Base-by-base conservation (phyloP, 2,888 invertebrate species). In the Himalopsyche anomala region DNA sequence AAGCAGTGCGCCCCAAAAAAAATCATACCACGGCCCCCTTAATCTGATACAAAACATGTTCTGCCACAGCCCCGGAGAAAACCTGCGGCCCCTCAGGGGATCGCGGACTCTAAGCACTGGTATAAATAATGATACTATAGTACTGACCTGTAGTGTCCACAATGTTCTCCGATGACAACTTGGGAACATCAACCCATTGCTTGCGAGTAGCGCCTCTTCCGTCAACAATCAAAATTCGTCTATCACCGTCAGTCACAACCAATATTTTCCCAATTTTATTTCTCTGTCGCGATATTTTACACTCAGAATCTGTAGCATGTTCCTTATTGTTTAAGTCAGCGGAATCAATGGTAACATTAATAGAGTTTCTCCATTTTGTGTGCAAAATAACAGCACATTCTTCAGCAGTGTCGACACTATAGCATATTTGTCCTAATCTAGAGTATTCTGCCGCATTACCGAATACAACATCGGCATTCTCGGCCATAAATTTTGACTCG, bases 181-280 rank as follows among this genome's bases (percentile, higher is more conserved):
- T 89, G 3, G 92, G 92, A 4, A 93, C 93, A 4, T 87, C 90
- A 87, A 85, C 89, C 90, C 19, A 89, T n/a, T 84, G 38, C 79
- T 69, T 85, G 6, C 17, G 12, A 15, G 74, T 62, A 28, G 74
- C 45, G 9, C 51, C 28, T 28, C 38, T 84, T 40, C 88, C 88
- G 85, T 87, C 89, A 12, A 90, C 89, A 87, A 95, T 93, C 80
- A 94, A 90, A 0, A 95, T 93, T 38, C 94, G 92, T 19, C 93
- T 91, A 0, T 92, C 90, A 12, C 95, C 96, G 89, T 95, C 94
- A 8, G 96, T 96, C 85, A 96, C 92, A 2, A 95, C 91, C 38
- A 95, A 92, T 6, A 94, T 92, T 88, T 95, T 93, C 36, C 91
- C 90, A 19, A 84, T 87, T 54, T 83, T 86, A 82, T 79, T 40